Base-by-base conservation (phyloP, 2,797 vertebrate genomes). In the Apogon hyalosoma region DNA sequence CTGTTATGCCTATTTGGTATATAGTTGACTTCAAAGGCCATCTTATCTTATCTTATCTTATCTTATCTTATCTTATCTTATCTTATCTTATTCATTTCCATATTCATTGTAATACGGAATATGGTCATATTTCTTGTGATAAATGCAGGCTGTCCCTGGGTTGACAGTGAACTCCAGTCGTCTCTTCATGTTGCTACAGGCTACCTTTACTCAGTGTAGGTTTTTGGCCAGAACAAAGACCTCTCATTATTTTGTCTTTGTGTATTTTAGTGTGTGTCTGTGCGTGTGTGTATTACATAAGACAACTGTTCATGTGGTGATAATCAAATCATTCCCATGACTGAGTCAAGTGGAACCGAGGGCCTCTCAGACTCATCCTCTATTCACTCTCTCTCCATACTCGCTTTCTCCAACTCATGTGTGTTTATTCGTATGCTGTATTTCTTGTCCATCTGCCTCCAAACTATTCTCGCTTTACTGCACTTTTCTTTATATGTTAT, bases 271-370 rank as follows among this genome's bases (percentile, higher is more conserved):
- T 50, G 49, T 63, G 60, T 61, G n/a, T n/a, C n/a, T n/a, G n/a
- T n/a, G n/a, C n/a, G 69, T 80, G 28, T 79, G 80, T 80, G 69
- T 66, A 76, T 94, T 93, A 92, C 84, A 75, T 93, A 93, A 94
- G 90, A 82, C 83, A 88, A 79, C 87, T 91, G 87, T 88, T 92
- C 91, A 90, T 92, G 91, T 91, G 85, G 79, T 68, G 63, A 91
- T 91, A 93, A 93, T 93, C 81, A 73, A 93, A 93, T 94, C 91
- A 93, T 93, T 81, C 77, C 87, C 91, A 89, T 93, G 92, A 91
- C 88, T 91, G 91, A 87, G 58, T 88, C 80, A 72, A 88, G 88
- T 83, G 71, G 79, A 87, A 72, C 66, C 63, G 72, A 83, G 80
- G 84, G 84, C 79, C 84, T 85, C 84, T 89, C 71, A 69, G 77